phyloP scores from a whole-genome alignment of 2,797 vertebrate genomes.

The Pseudochirops cupreus region DNA sequence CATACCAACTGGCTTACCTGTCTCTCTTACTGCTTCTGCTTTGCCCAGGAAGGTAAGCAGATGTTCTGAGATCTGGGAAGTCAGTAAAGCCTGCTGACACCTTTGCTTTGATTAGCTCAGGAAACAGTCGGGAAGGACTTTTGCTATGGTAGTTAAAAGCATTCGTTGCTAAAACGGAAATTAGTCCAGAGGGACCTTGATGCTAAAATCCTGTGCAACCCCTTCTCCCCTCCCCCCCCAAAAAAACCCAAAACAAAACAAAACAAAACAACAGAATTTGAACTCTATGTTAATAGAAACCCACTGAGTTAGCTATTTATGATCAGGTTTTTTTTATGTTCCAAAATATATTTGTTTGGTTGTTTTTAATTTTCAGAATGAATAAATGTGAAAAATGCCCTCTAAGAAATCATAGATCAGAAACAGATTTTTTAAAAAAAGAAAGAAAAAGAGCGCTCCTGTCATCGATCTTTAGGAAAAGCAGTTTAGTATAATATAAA shows the following conservation, averaged over 20 bases:
- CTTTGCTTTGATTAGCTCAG: background rate
- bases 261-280: background rate
- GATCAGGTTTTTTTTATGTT: background rate
- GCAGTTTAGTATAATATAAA: background rate
- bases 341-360: background rate
- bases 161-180: background rate
- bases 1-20: background rate
- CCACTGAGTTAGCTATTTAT: background rate
- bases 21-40: background rate
- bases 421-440: background rate
- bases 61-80: background rate
- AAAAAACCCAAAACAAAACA: background rate
- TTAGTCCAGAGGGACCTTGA: background rate
- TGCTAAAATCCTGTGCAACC: background rate
- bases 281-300: background rate
- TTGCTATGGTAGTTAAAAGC: background rate
- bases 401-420: background rate
- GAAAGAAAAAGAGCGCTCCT: background rate
- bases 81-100: background rate
- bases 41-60: background rate
- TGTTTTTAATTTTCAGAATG: slow-evolving; percentile 1
- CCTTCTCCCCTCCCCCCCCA: no score
- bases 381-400: background rate
- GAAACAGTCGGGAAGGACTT: background rate
- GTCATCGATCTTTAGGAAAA: background rate